Evolutionary conservation across 1,140 invertebrate genomes (phyloP).

Genomic region (Calliphora vicina): DNA sequence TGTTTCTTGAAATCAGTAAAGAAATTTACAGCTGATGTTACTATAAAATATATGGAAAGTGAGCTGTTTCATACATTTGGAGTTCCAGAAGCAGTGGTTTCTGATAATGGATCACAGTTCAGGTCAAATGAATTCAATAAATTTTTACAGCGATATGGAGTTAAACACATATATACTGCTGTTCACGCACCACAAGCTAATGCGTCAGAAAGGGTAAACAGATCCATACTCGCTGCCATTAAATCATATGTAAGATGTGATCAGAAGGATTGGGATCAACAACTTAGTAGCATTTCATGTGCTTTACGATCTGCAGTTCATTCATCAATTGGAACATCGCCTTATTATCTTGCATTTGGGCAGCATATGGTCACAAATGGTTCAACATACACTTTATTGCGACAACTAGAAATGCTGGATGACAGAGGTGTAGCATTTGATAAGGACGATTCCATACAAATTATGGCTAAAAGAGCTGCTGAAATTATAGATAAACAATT

Average conservation of each 20-base stretch:
- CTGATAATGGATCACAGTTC: conserved; percentile 14
- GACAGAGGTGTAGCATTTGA: too few species aligned
- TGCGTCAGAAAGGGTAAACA: conserved; percentile 34
- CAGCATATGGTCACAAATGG: too few species aligned
- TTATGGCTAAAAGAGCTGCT: too few species aligned
- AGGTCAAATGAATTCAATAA: not conserved
- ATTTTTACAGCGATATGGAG: conserved; percentile 1
- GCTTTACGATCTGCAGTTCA: too few species aligned
- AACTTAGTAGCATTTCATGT: not conserved
- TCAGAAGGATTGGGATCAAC: conserved; percentile 18
- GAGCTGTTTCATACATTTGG: not conserved
- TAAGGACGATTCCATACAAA: too few species aligned
- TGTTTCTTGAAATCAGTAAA: conserved; percentile 24
- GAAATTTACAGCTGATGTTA: conserved; percentile 16
- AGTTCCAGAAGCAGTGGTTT: not conserved
- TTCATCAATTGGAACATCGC: too few species aligned
- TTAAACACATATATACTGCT: conserved; percentile 27
- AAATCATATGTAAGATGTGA: not conserved
- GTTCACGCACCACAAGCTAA: conserved; percentile 34
- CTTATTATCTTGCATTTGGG: too few species aligned
- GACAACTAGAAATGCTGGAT: too few species aligned
- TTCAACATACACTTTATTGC: too few species aligned
- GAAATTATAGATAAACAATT: too few species aligned
- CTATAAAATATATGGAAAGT: not conserved
- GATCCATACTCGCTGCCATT: conserved; percentile 14